These are phyloP conservation scores for Carettochelys insculpta DNA, from an alignment of 2,113 vertebrate genomes.

Conservation along the genomic window DNA sequence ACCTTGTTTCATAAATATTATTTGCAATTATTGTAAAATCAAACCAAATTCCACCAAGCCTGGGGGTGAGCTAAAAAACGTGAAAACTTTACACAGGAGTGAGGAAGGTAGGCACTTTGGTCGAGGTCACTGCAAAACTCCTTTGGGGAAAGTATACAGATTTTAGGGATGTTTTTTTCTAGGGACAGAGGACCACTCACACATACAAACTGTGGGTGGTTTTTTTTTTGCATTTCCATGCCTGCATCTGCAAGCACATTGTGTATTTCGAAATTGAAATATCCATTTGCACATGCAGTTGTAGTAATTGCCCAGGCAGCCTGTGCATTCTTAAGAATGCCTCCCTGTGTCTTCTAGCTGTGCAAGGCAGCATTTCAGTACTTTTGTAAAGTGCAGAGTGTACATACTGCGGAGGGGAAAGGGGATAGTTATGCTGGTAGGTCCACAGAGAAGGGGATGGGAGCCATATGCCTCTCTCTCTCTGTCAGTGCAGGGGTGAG, in stretches of 20 bases:
- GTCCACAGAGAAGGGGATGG: background rate
- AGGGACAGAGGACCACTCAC: background rate
- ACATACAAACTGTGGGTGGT: background rate
- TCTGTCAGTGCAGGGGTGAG: background rate
- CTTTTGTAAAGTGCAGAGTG: background rate
- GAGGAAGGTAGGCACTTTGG: background rate
- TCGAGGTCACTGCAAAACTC: background rate
- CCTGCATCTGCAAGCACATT: background rate
- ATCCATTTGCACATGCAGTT: background rate
- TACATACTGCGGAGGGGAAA: too few species aligned
- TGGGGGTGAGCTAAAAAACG: background rate
- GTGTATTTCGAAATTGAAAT: background rate
- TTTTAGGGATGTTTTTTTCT: background rate
- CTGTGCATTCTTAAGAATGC: background rate
- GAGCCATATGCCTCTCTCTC: background rate
- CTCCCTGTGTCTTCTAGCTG: accelerated
- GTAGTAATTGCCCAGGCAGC: background rate
- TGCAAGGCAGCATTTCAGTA: accelerated
- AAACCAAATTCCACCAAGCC: background rate
- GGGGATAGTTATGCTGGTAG: too few species aligned
- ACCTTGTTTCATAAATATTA: background rate
- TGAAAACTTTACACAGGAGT: background rate
- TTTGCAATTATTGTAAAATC: background rate
- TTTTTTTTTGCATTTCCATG: accelerated
- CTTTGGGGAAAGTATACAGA: background rate